These are phyloP conservation scores for Papilio elwesi DNA, from an alignment of 2,888 invertebrate genomes.

Conservation along the genomic window DNA sequence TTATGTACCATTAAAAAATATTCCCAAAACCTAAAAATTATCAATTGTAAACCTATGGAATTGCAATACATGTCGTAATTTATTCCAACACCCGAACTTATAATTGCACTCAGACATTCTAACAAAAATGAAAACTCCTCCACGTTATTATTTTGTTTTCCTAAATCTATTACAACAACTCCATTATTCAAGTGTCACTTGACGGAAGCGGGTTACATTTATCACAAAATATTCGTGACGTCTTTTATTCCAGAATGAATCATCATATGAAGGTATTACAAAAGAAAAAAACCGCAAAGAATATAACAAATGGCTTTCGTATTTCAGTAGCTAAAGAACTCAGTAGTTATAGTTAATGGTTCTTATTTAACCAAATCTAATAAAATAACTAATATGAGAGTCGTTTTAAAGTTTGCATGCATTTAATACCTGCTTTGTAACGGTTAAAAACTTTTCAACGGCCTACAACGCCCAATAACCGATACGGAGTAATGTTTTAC, in stretches of 20 bases:
- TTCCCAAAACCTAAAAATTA: too few species aligned
- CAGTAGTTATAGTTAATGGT: not conserved
- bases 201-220: conserved; percentile 49
- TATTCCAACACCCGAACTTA: conserved; percentile 12
- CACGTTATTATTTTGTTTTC: conserved; percentile 34
- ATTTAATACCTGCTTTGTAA: too few species aligned
- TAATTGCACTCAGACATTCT: conserved; percentile 40
- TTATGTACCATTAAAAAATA: too few species aligned
- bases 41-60: too few species aligned
- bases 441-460: too few species aligned
- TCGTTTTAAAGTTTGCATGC: too few species aligned
- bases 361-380: not conserved
- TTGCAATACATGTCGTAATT: not conserved
- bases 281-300: conserved; percentile 10
- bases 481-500: too few species aligned
- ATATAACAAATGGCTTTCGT: conserved; percentile 19
- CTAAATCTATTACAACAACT: conserved; percentile 42
- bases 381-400: not conserved
- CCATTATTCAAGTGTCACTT: conserved; percentile 46
- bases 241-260: conserved; percentile 37
- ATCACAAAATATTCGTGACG: conserved; percentile 47
- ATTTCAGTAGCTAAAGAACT: conserved; percentile 2
- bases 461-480: too few species aligned
- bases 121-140: conserved; percentile 37
- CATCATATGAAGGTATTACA: conserved; percentile 30